Conservation (phyloP, 2,113 vertebrate species). For the Geococcyx californianus region DNA sequence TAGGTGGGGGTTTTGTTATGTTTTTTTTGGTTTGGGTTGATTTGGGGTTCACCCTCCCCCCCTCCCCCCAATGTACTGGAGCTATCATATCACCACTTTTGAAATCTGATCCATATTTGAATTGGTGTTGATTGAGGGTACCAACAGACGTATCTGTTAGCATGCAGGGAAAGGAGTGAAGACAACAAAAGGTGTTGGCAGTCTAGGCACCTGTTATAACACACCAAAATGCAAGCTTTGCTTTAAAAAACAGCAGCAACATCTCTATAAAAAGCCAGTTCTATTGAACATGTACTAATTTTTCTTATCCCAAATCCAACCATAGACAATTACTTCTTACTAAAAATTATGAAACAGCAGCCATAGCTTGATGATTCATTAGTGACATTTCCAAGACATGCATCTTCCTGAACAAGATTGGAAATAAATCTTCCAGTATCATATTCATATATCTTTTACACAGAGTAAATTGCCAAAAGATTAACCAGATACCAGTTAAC, state of each 20-base stretch:
- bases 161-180: background rate
- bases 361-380: background rate
- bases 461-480: background rate
- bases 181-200: background rate
- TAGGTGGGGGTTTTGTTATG: background rate
- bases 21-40: background rate
- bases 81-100: background rate
- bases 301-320: background rate
- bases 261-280: background rate
- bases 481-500: background rate
- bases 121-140: background rate
- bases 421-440: background rate
- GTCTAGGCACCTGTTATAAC: background rate
- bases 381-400: background rate
- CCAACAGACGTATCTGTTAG: background rate
- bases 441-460: background rate
- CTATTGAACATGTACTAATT: background rate
- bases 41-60: too few relatives aligned
- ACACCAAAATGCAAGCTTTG: background rate
- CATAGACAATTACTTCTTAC: background rate
- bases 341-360: background rate
- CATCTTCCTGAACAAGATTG: background rate
- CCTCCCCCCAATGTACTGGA: background rate
- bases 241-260: background rate
- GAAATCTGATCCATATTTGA: background rate